These are phyloP conservation scores for Trichonephila inaurata DNA, from an alignment of 1,140 invertebrate genomes.

Conservation along the genomic window DNA sequence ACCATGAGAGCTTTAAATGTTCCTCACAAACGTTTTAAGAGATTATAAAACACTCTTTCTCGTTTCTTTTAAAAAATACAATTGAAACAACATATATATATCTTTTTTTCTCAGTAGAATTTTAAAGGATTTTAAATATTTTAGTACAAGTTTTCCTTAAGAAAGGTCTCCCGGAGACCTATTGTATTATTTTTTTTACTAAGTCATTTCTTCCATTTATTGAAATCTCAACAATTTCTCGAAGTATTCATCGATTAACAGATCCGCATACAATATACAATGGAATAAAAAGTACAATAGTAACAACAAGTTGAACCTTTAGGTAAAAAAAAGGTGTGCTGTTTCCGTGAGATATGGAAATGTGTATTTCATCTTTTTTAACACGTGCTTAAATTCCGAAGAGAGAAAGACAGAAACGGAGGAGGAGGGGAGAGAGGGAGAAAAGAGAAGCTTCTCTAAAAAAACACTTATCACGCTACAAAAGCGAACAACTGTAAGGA, in stretches of 20 bases:
- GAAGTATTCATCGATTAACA: conserved; percentile 5
- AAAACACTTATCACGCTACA: conserved; percentile 74
- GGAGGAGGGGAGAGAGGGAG: not conserved
- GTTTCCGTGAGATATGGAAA: conserved; percentile 64
- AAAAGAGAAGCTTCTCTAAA: not conserved
- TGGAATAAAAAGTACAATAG: conserved; percentile 13
- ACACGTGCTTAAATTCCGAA: conserved; percentile 65
- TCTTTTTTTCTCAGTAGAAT: no score
- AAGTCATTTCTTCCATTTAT: not conserved
- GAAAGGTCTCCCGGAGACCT: not conserved
- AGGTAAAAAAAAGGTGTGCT: conserved; percentile 53
- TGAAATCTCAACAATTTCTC: not conserved
- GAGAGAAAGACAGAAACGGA: not conserved
- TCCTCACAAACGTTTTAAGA: no score
- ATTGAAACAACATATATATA: no score
- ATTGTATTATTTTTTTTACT: not conserved
- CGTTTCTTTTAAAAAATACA: no score
- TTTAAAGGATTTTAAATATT: no score
- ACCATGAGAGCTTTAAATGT: no score
- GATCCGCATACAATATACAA: not conserved
- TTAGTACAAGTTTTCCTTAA: not conserved
- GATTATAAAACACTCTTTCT: no score
- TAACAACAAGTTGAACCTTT: not conserved
- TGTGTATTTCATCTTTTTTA: conserved; percentile 63
- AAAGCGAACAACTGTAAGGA: conserved; percentile 35